These are phyloP conservation scores for Otus sunia DNA, from an alignment of 2,113 vertebrate genomes.

Conservation along the genomic window DNA sequence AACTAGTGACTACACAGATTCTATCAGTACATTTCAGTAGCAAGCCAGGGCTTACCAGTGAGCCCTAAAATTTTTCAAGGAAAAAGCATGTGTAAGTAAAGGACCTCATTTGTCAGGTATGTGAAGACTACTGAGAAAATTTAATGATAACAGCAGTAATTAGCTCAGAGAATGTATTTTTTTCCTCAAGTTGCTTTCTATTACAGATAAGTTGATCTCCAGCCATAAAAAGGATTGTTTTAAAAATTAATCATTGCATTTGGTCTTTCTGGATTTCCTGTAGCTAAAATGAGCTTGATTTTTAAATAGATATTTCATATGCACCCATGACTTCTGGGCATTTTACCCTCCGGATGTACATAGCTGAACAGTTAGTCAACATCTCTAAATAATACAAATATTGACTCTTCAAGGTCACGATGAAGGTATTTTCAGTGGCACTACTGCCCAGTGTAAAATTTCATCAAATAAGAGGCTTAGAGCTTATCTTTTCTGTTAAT, in stretches of 20 bases:
- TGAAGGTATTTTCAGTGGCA: background rate
- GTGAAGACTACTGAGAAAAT: background rate
- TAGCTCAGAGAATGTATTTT: background rate
- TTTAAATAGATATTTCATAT: background rate
- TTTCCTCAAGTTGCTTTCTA: background rate
- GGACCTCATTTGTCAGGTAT: background rate
- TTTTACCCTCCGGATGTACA: background rate
- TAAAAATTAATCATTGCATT: background rate
- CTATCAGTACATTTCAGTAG: conserved; percentile 57
- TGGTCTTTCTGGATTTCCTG: background rate
- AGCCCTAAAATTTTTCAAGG: conserved; percentile 6
- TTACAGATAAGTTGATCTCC: background rate
- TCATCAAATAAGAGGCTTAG: background rate
- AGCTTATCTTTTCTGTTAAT: background rate
- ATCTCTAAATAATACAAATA: background rate
- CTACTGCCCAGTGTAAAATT: background rate
- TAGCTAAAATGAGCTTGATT: background rate
- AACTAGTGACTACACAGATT: conserved; percentile 29
- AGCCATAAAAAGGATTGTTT: background rate
- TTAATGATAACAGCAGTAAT: background rate
- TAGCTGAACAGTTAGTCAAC: background rate
- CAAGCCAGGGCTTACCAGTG: background rate
- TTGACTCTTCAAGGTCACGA: background rate
- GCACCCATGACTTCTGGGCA: background rate
- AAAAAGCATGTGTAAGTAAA: background rate